Evolutionary conservation across 2,888 invertebrate genomes (phyloP), one percentile per base, ranked within the genome.

Genomic region (Lottia gigantea): DNA sequence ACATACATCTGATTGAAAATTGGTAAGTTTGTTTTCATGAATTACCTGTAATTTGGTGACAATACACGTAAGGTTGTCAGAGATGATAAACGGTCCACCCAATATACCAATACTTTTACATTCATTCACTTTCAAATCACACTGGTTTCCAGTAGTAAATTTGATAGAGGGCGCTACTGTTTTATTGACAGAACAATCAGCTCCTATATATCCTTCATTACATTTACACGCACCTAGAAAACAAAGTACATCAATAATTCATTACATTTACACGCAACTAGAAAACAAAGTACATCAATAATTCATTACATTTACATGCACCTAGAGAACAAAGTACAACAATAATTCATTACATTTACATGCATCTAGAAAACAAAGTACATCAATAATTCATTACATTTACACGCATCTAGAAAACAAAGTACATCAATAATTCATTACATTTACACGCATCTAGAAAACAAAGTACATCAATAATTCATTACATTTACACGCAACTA

Each of bases 51-150:
- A 26, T 68, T 71, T 65, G 46, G 72, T 67, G n/a, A 78, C 66
- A 19, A 71, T 46, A 46, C 78, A 78, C 14, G 67, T 46, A 46
- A 75, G 71, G 26, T 72, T 66, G n/a, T 62, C 63, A 14, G 70
- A 61, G 12, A 69, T 40, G 23, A 71, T 70, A 64, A 78, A 78
- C 1, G 72, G 74, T 15, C 74, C 78, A 6, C 78, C 78, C 25
- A 69, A 61, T 25, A 78, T 65, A 16, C 62, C 70, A 62, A 76
- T 25, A 16, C 64, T 14, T 14, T 25, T 25, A 62, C 78, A 78
- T 7, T 67, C 25, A 31, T 66, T 62, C 14, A 23, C 25, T 2
- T 67, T 40, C n/a, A 68, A 8, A 62, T 77, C 74, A 71, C 77
- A 77, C 6, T 65, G 16, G 16, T 40, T 25, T 23, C 55, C 55